phyloP scores from a whole-genome alignment of 2,888 invertebrate genomes.

The Noctua comes region DNA sequence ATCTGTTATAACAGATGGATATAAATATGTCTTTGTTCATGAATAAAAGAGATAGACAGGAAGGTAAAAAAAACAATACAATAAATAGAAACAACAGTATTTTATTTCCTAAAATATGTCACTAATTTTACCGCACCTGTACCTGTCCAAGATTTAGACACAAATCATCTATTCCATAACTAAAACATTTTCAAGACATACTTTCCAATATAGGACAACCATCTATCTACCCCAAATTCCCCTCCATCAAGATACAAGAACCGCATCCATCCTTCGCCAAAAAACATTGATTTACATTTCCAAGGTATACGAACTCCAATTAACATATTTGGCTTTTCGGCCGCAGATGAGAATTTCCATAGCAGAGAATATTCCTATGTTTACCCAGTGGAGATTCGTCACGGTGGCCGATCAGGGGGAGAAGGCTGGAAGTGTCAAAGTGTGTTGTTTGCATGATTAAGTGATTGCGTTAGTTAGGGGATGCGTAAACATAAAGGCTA shows the following conservation, averaged over 20 bases:
- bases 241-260: slow-evolving; percentile 22
- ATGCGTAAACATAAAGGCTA: not conserved
- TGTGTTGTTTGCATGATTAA: slow-evolving; percentile 49
- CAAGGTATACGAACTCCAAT: slow-evolving; percentile 56
- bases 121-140: not conserved
- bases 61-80: too few relatives aligned
- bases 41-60: not conserved
- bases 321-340: slow-evolving; percentile 61
- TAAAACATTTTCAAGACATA: not conserved
- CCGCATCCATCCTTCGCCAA: slow-evolving; percentile 26
- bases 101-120: not conserved
- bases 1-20: not conserved
- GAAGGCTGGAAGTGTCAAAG: slow-evolving; percentile 31
- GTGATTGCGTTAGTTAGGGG: slow-evolving; percentile 41
- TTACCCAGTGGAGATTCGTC: slow-evolving; percentile 30
- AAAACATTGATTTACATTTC: slow-evolving; percentile 67
- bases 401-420: slow-evolving; percentile 26
- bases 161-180: not conserved
- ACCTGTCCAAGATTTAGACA: not conserved
- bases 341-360: slow-evolving; percentile 57
- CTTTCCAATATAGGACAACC: not conserved
- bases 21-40: not conserved
- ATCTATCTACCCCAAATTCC: not conserved
- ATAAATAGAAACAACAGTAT: not conserved
- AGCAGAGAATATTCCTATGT: slow-evolving; percentile 35